These are phyloP conservation scores for Eupithecia inturbata DNA, from an alignment of 2,888 invertebrate genomes.

Conservation along the genomic window DNA sequence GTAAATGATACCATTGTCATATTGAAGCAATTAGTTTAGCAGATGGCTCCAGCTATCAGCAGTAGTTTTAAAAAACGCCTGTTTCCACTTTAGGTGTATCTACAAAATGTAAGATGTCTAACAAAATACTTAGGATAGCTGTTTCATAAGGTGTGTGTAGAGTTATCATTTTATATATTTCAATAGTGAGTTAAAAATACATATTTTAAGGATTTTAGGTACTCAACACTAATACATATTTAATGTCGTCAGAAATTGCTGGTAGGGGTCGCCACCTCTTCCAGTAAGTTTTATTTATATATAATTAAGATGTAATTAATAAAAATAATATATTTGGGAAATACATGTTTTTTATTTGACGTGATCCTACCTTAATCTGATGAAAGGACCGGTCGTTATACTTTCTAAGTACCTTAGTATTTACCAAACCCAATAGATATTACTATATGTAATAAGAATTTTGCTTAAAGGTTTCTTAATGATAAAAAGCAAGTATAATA, in stretches of 20 bases:
- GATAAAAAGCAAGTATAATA: background rate
- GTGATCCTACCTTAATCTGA: background rate
- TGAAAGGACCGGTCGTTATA: background rate
- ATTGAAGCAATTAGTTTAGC: background rate
- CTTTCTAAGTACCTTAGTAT: too few species aligned
- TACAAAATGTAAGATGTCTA: background rate
- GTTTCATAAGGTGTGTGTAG: background rate
- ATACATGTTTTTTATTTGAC: background rate
- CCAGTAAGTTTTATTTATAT: slow-evolving; percentile 33
- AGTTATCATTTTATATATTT: background rate
- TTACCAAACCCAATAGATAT: too few species aligned
- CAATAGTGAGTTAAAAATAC: background rate
- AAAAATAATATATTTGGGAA: slow-evolving; percentile 36
- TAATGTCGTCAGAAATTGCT: slow-evolving; percentile 7
- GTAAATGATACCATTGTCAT: background rate
- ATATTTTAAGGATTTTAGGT: slow-evolving; percentile 8
- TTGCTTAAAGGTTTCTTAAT: background rate
- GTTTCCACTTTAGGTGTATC: background rate
- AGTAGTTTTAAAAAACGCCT: background rate
- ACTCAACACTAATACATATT: slow-evolving; percentile 8
- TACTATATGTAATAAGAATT: too few species aligned
- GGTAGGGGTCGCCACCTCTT: slow-evolving; percentile 3
- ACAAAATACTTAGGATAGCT: background rate
- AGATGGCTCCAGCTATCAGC: background rate
- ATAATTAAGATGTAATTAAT: slow-evolving; percentile 24